These are phyloP conservation scores for Phaedon cochleariae DNA, from an alignment of 2,888 invertebrate species.

Conservation along the genomic window DNA sequence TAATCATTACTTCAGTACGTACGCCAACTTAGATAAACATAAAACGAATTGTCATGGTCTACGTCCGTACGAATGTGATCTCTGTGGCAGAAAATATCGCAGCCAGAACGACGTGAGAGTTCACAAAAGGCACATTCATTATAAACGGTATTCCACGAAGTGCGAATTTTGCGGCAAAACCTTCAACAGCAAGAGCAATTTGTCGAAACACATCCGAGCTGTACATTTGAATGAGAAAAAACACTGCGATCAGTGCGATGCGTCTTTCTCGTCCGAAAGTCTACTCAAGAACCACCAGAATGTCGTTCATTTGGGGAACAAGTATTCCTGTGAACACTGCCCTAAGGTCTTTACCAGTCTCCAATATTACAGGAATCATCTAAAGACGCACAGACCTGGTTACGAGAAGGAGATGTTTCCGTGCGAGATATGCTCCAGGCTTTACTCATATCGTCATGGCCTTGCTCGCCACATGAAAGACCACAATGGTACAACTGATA, in stretches of 20 bases:
- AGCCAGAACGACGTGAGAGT: no score
- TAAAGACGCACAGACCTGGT: slow-evolving; percentile 21
- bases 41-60: no score
- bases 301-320: not conserved
- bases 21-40: no score
- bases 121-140: not conserved
- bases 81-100: no score
- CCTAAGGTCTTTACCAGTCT: slow-evolving; percentile 10
- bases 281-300: slow-evolving; percentile 5
- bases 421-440: not conserved
- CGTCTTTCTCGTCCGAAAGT: slow-evolving; percentile 10
- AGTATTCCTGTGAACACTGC: slow-evolving; percentile 19
- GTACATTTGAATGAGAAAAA: slow-evolving; percentile 46
- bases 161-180: slow-evolving; percentile 62
- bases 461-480: no score
- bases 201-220: slow-evolving; percentile 61
- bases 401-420: slow-evolving; percentile 5
- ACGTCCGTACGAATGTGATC: no score
- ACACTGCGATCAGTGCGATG: slow-evolving; percentile 9
- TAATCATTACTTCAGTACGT: no score
- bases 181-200: slow-evolving; percentile 61
- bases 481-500: not conserved
- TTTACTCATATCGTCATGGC: no score
- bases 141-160: slow-evolving; percentile 25
- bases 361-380: slow-evolving; percentile 4